Evolutionary conservation across 2,888 invertebrate genomes (phyloP), one percentile per base, ranked within the genome.

Genomic region (Odiellus spinosus): DNA sequence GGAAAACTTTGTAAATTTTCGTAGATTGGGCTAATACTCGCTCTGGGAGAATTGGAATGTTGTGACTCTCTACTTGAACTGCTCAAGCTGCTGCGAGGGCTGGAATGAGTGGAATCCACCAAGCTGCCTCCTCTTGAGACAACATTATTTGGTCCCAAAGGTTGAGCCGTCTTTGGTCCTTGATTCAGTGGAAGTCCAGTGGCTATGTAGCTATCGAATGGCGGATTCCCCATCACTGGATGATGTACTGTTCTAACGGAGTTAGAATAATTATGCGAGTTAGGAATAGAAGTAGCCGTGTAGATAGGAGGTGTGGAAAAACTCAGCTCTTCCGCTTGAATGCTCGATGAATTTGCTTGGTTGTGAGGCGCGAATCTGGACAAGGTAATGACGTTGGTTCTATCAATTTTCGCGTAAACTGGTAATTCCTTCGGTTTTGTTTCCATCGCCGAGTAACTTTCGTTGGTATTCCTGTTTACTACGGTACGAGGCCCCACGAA

Each of bases 311-410:
- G 26, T 26, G 26, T 26, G 4, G 8, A 4, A 8, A 26, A 26
- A 26, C 26, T 26, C 26, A 26, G 26, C 8, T 26, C 26, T 26
- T 26, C 26, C 4, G 26, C 26, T 26, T 26, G 26, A 26, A 26
- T 26, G 26, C 26, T 26, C 5, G 26, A 6, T 26, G 26, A 26
- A n/a, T n/a, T n/a, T n/a, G n/a, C n/a, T 35, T 49, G 48, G 32
- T 51, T 53, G 3, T 47, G 47, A 10, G 50, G 45, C n/a, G 42
- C 44, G 41, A 46, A 76, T 76, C 43, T 75, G 78, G 59, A 80
- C 80, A 10, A 68, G 86, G 21, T 75, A 80, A 41, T 1, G 87
- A 88, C 60, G 86, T 86, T 0, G 71, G 88, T 53, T 42, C 46
- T 48, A 39, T 52, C 52, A 15, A 50, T 50, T 26, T 26, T 26